Base-by-base conservation (phyloP, 2,113 vertebrate species). In the Morone chrysops region DNA sequence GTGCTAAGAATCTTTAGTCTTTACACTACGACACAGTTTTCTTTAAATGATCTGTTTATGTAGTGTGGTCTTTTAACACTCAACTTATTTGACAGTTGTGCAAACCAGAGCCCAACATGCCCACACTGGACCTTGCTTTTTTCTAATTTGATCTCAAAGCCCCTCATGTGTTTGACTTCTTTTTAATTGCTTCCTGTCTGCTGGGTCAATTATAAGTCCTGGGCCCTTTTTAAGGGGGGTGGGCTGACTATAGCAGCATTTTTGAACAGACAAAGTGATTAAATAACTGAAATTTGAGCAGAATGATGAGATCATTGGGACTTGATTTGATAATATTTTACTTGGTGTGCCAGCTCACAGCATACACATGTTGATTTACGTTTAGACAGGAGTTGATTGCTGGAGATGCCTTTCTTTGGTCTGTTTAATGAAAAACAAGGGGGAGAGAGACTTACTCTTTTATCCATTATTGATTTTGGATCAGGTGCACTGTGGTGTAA, bases 31-130 rank as follows among this genome's bases (percentile, higher is more conserved):
- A 86, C 89, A 92, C 85, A 63, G 87, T 90, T 93, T 82, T 76
- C 86, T 80, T 87, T 51, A 87, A 90, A 93, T 93, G 88, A 93
- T 92, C 94, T 96, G 95, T 96, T 96, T 96, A 95, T 79, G 82
- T 78, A 86, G 75, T 56, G 63, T 74, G 87, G 85, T 92, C 88
- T 89, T 93, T 93, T 92, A 92, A 92, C 91, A 89, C 92, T 94
- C 91, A 90, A 92, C 87, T 91, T 90, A 91, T 94, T 92, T 96
- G 95, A 96, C 95, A 95, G 94, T 95, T 94, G 94, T 93, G 94
- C 84, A 95, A 95, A 84, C 95, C 95, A 96, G 94, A 94, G 87
- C 88, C 88, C 83, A 83, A 77, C 81, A 56, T 75, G 81, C 70
- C 87, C 78, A 84, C 53, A 68, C 57, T 68, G 74, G 88, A 84